Percentiles rank a stretch among this genome's conserved stretches.
Conservation (phyloP, 2,113 vertebrate genomes). For the Tragelaphus buxtoni region DNA sequence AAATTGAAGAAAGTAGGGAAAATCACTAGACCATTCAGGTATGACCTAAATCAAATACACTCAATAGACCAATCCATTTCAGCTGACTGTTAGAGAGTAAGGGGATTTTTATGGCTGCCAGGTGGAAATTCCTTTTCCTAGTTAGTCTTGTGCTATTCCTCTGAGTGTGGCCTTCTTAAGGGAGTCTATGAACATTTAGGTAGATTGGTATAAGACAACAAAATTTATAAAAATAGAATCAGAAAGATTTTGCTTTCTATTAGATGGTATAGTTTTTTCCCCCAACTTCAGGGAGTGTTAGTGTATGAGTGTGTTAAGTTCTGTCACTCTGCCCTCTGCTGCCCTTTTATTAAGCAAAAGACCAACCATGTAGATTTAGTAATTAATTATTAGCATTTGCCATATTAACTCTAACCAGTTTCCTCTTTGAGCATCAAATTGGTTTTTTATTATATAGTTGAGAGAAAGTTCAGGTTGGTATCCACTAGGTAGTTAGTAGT, state of each 20-base stretch:
- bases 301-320: neutral
- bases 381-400: neutral
- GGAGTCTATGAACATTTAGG: neutral
- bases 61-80: neutral
- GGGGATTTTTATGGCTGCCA: neutral
- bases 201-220: neutral
- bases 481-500: neutral
- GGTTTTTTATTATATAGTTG: neutral
- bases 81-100: neutral
- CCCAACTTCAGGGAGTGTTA: neutral
- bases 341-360: conserved; percentile 1
- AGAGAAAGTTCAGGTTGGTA: neutral
- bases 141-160: neutral
- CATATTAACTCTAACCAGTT: neutral
- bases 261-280: neutral
- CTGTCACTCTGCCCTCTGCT: neutral
- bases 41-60: too few relatives aligned
- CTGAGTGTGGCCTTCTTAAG: neutral
- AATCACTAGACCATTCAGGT: too few relatives aligned
- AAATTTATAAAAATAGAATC: neutral
- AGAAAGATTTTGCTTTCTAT: neutral
- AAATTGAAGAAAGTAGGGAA: too few relatives aligned
- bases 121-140: neutral
- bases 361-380: neutral
- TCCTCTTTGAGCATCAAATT: neutral